Evolutionary conservation across 2,888 invertebrate genomes (phyloP).

Genomic region (Hoplodrina ambigua): DNA sequence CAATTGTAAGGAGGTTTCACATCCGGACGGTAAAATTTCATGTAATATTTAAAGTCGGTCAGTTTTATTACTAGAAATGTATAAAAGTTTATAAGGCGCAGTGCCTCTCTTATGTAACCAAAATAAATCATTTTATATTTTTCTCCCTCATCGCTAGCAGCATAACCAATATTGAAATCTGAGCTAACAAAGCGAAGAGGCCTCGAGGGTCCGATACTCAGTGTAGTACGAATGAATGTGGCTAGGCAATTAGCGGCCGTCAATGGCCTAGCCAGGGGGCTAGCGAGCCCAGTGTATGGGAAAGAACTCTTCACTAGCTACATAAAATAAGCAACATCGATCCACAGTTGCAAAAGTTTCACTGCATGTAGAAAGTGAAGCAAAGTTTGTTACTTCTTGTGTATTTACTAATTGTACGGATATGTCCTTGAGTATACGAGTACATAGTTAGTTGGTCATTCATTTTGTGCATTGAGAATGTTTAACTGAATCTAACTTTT

Average conservation of each 20-base stretch:
- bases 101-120: no score
- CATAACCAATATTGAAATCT: constrained; percentile 16
- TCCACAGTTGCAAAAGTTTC: constrained; percentile 2
- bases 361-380: neutral
- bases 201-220: constrained; percentile 15
- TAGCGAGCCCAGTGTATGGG: neutral
- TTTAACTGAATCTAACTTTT: no score
- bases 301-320: constrained; percentile 23
- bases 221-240: constrained; percentile 48
- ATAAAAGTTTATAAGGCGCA: no score
- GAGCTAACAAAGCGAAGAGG: constrained; percentile 30
- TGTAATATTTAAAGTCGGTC: no score
- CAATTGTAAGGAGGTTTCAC: no score
- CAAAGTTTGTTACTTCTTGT: neutral
- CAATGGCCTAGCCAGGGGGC: constrained; percentile 25
- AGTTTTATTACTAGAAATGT: no score
- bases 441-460: no score
- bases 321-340: constrained; percentile 4
- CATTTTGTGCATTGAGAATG: no score
- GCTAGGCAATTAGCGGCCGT: constrained; percentile 42
- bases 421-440: no score
- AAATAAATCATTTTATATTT: neutral
- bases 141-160: neutral
- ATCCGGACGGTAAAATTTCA: no score
- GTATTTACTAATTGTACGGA: no score